Evolutionary conservation across 2,888 invertebrate species (phyloP).

Genomic region (Nemurella pictetii): DNA sequence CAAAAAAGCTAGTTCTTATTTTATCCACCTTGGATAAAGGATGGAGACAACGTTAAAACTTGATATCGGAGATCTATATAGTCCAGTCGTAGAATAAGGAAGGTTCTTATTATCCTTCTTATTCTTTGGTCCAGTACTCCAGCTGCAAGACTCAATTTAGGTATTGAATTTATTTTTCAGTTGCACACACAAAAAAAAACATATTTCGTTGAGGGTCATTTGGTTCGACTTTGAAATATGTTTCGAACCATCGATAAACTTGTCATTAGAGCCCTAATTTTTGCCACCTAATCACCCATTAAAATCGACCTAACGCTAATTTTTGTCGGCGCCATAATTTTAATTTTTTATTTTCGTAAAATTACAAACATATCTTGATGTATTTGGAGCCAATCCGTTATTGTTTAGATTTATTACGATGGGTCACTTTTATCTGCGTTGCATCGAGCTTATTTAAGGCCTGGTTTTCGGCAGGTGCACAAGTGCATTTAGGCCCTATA

Average conservation of each 20-base stretch:
- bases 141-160: not conserved
- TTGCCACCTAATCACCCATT: not conserved
- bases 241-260: not conserved
- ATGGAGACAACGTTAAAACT: not conserved
- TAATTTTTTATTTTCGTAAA: not conserved
- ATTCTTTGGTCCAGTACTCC: not conserved
- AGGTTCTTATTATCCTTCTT: no score
- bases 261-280: not conserved
- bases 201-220: not conserved
- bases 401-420: not conserved
- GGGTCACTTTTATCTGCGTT: not conserved
- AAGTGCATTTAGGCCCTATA: not conserved
- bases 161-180: not conserved
- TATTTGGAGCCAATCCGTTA: not conserved
- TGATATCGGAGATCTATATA: not conserved
- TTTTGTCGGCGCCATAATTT: not conserved
- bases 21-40: not conserved
- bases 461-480: not conserved
- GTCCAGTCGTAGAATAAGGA: no score
- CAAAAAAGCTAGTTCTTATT: not conserved
- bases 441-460: not conserved
- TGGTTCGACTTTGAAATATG: not conserved
- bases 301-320: no score
- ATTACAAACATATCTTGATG: not conserved
- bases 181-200: not conserved